A percentile compares a stretch with the other conserved stretches of the same genome.
Conservation (phyloP, 2,113 vertebrate species). For the Spea multiplicata region DNA sequence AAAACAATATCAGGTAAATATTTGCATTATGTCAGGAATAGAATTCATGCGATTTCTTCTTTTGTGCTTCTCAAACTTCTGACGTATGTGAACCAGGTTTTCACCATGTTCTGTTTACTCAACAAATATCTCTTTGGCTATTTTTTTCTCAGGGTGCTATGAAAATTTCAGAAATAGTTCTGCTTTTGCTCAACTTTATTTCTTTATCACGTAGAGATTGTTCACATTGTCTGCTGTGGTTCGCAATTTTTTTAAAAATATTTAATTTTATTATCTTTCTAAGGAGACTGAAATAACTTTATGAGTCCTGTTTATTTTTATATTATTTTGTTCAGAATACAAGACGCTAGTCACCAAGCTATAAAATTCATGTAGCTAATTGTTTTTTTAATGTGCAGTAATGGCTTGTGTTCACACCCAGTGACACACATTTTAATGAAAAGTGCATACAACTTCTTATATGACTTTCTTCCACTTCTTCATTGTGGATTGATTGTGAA, state of each 20-base stretch:
- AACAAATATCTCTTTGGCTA: slow-evolving; percentile 43
- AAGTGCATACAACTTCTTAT: no score
- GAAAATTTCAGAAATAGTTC: slow-evolving; percentile 40
- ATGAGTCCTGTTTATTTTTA: slow-evolving; percentile 6
- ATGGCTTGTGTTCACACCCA: slow-evolving; percentile 5
- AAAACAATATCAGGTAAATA: slow-evolving; percentile 35
- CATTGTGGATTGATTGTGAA: no score
- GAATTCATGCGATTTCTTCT: slow-evolving; percentile 41
- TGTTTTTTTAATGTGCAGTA: not conserved
- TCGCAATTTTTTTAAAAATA: not conserved
- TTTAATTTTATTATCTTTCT: not conserved
- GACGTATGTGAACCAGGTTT: slow-evolving; percentile 34
- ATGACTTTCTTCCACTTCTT: no score
- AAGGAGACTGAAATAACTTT: not conserved
- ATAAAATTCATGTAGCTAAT: slow-evolving; percentile 12
- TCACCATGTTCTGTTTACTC: slow-evolving; percentile 34
- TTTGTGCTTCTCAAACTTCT: slow-evolving; percentile 33
- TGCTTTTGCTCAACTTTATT: slow-evolving; percentile 21
- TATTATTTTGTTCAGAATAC: not conserved
- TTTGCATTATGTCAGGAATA: slow-evolving; percentile 36
- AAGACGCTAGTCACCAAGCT: not conserved
- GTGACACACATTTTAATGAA: not conserved
- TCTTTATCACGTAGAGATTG: not conserved
- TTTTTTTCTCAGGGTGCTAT: slow-evolving; percentile 36
- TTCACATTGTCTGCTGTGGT: slow-evolving; percentile 6